phyloP scores from a whole-genome alignment of 1,140 invertebrate genomes.

The Bombyx mori region ASM3026992v2 NC_085113.1:5542501-5543000 shows the following conservation, averaged over 20 bases:
- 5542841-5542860: constrained; percentile 69
- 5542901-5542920: constrained; percentile 26
- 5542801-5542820: constrained; percentile 30
- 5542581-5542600: too few species aligned
- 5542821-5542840: constrained; percentile 54
- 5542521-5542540: too few species aligned
- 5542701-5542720: constrained; percentile 59
- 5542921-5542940: constrained; percentile 4
- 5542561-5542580: too few species aligned
- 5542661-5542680: constrained; percentile 17
- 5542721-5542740: constrained; percentile 62
- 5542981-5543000: not conserved
- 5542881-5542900: constrained; percentile 59
- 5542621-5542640: too few species aligned
- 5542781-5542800: constrained; percentile 13
- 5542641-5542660: too few species aligned
- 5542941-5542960: not conserved
- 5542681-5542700: constrained; percentile 31
- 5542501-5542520: too few species aligned
- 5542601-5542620: too few species aligned
- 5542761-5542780: constrained; percentile 31
- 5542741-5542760: constrained; percentile 65
- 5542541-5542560: too few species aligned
- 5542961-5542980: not conserved
- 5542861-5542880: constrained; percentile 69